Evolutionary conservation across 1,140 invertebrate genomes (phyloP), one percentile per base, ranked within the genome.

Genomic region (Zaprionus gabonicus): DNA sequence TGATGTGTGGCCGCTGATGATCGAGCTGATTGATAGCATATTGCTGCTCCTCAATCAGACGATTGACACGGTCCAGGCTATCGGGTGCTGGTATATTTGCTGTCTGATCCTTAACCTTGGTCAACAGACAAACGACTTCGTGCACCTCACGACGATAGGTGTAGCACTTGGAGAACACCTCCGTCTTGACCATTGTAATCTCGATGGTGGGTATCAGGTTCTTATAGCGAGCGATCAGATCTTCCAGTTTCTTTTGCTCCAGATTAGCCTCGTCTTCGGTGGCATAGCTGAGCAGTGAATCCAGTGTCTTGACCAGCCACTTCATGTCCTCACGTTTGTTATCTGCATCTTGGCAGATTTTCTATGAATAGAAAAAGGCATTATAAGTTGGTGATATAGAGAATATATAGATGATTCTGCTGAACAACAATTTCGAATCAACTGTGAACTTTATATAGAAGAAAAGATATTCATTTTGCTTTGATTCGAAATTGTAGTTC

Each of bases 321-420:
- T 98, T 98, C 96, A 98, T 98, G 78, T 98, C 97, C 93, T 98
- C 97, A 56, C 97, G 95, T 92, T 97, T 97, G 53, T 95, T 95
- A 90, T 98, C 97, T 69, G 98, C 97, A 93, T 98, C 97, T 55
- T 96, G 95, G 90, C 97, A 98, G 75, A 98, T 96, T 92, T 95
- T 96, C 97, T 98, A 91, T 20, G 92, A 91, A 78, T 68, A 79
- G 91, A 4, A 68, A 71, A 70, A 10, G 34, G 17, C 23, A 4
- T 13, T 4, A 60, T 76, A 51, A 76, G n/a, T 58, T 34, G 0
- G 0, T 25, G 1, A 9, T 15, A 31, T 17, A 25, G 0, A 17
- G n/a, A 46, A 17, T 46, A 5, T 51, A 12, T 23, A 25, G 17
- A 12, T 56, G 1, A 1, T 1, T 27, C 0, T 25, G 13, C n/a